Base-by-base conservation (phyloP, 2,888 invertebrate species). In the Spodoptera exigua region DNA sequence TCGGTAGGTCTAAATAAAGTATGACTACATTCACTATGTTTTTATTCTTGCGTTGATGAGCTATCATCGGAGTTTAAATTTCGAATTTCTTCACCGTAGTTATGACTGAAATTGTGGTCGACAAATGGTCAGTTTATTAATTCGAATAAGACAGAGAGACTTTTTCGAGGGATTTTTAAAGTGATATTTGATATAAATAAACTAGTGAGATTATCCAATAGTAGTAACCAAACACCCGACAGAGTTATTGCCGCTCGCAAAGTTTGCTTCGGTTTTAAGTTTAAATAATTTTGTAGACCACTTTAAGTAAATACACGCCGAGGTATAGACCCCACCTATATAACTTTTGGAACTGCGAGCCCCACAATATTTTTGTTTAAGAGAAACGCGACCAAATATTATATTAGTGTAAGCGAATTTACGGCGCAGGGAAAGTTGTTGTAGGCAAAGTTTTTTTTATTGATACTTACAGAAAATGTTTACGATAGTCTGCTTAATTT, bases 231-330 rank as follows among this genome's bases (percentile, higher is more conserved):
- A 76, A 70, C 66, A 73, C 79, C 71, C 80, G 56, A 65, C 43
- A 78, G 82, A 83, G 85, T 88, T 89, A 88, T 88, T 89, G 85
- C 82, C 82, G 76, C 80, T 76, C 57, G 71, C 63, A 73, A 88
- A 89, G 81, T 90, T 90, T 76, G 71, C 79, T 83, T 81, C 78
- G 81, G 83, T 85, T 83, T 85, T 79, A 80, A 85, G 82, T 86
- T 86, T 86, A 83, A 87, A 89, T 89, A 89, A 89, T 89, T 89
- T 86, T 77, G 80, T 79, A 74, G 82, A 83, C 84, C 86, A 81
- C 86, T 85, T 81, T 82, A 83, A 82, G 87, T 86, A 88, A 90
- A 89, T 86, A 89, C 75, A 85, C 84, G 86, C 81, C 18, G 52
- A 59, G 74, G 73, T 61, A 74, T 62, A 66, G 53, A 76, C 58